Conservation (phyloP, 2,113 vertebrate species). For the Bungarus multicinctus region DNA sequence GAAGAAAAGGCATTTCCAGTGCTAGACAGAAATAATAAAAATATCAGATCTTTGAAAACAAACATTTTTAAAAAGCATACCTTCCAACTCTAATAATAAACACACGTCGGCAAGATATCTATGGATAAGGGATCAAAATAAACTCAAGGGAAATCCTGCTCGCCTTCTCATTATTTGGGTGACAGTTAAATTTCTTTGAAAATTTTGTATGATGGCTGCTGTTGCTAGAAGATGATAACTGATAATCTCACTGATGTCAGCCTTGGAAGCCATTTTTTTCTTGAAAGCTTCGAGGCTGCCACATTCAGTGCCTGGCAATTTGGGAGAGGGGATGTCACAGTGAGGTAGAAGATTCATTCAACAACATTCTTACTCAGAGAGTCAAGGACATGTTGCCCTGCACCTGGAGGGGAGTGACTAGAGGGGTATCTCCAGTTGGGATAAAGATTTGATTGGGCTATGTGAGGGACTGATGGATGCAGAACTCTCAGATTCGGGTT, state of each 20-base stretch:
- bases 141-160: background rate
- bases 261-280: no score
- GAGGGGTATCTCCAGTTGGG: no score
- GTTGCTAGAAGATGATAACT: background rate
- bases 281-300: no score
- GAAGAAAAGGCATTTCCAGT: background rate
- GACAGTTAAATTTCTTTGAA: background rate
- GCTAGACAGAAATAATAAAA: background rate
- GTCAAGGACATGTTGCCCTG: no score
- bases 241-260: background rate
- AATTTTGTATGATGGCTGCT: background rate
- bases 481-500: no score
- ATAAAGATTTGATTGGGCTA: no score
- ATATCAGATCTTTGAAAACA: background rate
- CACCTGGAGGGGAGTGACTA: no score
- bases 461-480: no score
- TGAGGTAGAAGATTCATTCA: no score
- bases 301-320: no score
- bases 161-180: background rate
- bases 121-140: background rate
- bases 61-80: background rate
- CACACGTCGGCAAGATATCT: background rate
- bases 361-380: no score
- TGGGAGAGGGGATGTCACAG: no score
- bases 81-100: background rate